Percentiles rank a stretch among this genome's conserved stretches.
Evolutionary conservation across 1,140 invertebrate species (phyloP).

Genomic region (Arion vulgaris): DNA sequence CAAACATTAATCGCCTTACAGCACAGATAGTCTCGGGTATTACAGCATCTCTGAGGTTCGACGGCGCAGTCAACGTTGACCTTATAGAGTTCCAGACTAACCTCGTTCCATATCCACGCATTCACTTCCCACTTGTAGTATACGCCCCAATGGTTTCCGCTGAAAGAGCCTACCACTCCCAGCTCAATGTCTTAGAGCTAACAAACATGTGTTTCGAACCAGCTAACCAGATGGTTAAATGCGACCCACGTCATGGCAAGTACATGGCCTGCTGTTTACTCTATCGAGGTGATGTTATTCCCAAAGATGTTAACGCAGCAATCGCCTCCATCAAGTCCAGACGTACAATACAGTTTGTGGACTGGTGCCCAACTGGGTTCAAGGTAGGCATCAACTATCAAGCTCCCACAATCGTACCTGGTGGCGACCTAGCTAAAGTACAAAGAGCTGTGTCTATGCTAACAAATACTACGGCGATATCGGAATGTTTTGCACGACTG

Average conservation of each 20-base stretch:
- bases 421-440: constrained; percentile 79
- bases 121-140: constrained; percentile 63
- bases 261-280: constrained; percentile 75
- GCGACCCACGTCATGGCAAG: constrained; percentile 87
- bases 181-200: constrained; percentile 80
- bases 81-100: constrained; percentile 43
- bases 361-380: constrained; percentile 89
- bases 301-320: constrained; percentile 85
- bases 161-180: constrained; percentile 36
- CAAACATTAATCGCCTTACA: constrained; percentile 84
- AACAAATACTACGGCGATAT: constrained; percentile 85
- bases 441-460: constrained; percentile 47
- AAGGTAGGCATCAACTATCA: constrained; percentile 66
- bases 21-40: constrained; percentile 81
- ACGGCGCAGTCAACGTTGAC: constrained; percentile 40
- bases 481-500: constrained; percentile 80
- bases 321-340: constrained; percentile 21
- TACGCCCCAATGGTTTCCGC: constrained; percentile 60
- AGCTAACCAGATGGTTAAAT: constrained; percentile 86
- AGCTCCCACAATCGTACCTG: constrained; percentile 76
- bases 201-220: constrained; percentile 90
- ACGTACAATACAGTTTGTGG: constrained; percentile 84
- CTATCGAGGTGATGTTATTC: constrained; percentile 56
- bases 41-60: constrained; percentile 73
- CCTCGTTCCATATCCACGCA: constrained; percentile 47